Conservation (phyloP, 2,888 invertebrate genomes). For the Chaetogeoica ovagalla region DNA sequence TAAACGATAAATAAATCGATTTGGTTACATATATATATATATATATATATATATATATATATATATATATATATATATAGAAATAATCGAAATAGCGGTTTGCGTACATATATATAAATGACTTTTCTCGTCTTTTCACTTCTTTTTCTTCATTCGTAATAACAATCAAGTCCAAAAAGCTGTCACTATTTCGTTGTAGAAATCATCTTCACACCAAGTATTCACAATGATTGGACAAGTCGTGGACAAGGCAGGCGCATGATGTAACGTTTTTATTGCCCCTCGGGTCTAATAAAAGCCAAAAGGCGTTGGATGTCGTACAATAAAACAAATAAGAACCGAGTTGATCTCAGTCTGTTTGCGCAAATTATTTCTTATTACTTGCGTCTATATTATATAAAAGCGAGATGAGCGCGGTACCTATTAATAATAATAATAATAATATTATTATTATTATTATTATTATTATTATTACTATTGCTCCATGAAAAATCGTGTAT, state of each 20-base stretch:
- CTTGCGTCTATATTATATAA: too few species aligned
- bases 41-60: too few species aligned
- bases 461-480: neutral
- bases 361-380: neutral
- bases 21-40: too few species aligned
- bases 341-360: neutral
- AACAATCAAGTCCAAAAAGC: constrained; percentile 17
- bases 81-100: too few species aligned
- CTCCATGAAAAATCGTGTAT: too few species aligned
- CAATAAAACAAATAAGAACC: constrained; percentile 13
- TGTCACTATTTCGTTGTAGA: neutral
- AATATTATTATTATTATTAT: too few species aligned
- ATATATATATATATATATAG: too few species aligned
- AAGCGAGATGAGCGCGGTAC: neutral
- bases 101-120: too few species aligned
- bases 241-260: too few species aligned
- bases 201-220: neutral
- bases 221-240: constrained; percentile 18
- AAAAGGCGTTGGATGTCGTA: neutral
- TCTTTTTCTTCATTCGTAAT: neutral
- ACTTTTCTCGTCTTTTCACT: too few species aligned
- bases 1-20: too few species aligned
- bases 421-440: too few species aligned
- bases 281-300: constrained; percentile 2
- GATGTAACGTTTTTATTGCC: neutral